Conservation (phyloP, 2,888 invertebrate species). For the Morpho helenor region DNA sequence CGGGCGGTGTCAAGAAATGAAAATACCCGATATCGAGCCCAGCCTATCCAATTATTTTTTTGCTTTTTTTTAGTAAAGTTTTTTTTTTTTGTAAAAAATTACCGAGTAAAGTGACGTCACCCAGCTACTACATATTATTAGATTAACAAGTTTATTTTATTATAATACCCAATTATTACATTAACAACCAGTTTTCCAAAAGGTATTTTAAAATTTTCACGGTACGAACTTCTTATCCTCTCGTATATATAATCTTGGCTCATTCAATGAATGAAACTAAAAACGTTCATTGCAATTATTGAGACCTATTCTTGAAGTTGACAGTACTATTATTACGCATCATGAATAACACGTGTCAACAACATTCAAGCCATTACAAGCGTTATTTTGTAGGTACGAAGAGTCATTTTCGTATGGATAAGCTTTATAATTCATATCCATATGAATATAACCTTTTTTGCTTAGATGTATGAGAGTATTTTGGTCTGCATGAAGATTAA, state of each 20-base stretch:
- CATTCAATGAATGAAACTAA: conserved; percentile 26
- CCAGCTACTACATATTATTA: too few relatives aligned
- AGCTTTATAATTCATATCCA: neutral
- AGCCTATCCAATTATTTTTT: too few relatives aligned
- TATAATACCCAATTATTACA: too few relatives aligned
- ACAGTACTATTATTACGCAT: conserved; percentile 30
- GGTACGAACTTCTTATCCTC: conserved; percentile 8
- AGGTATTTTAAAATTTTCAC: conserved; percentile 18
- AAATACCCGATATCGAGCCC: too few relatives aligned
- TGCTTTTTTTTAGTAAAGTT: too few relatives aligned
- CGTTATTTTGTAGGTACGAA: conserved; percentile 15
- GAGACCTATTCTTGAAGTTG: conserved; percentile 28
- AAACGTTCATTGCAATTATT: conserved; percentile 27
- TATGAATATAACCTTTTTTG: conserved; percentile 22
- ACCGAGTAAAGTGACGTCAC: too few relatives aligned
- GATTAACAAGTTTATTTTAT: too few relatives aligned
- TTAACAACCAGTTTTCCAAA: too few relatives aligned
- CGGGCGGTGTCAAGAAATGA: too few relatives aligned
- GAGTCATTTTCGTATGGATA: conserved; percentile 21
- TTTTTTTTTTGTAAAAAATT: too few relatives aligned
- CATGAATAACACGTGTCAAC: conserved; percentile 22
- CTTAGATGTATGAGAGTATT: conserved; percentile 11
- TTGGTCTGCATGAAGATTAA: conserved; percentile 19
- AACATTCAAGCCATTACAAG: conserved; percentile 18
- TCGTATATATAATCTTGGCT: conserved; percentile 20